These are phyloP conservation scores for Platyrinchus mystaceus DNA, from an alignment of 2,797 vertebrate species.

Conservation along the genomic window DNA sequence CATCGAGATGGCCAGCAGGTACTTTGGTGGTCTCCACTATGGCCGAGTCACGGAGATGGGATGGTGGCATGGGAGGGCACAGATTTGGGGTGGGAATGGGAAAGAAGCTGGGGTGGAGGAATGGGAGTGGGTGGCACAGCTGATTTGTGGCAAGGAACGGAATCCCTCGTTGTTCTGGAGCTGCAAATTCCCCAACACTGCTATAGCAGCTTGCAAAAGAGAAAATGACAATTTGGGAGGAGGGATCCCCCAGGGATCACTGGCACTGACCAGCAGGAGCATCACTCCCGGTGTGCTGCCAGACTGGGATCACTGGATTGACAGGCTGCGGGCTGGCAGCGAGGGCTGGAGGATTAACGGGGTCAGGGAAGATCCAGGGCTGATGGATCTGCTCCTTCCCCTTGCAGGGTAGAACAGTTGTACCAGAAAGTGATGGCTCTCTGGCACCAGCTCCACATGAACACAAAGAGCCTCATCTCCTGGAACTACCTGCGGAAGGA, in stretches of 20 bases:
- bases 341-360: not conserved
- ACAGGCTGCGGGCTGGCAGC: rapidly evolving
- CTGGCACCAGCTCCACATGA: conserved; percentile 97
- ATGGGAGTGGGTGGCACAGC: not conserved
- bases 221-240: not conserved
- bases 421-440: conserved; percentile 98
- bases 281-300: rapidly evolving
- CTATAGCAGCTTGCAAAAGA: not conserved
- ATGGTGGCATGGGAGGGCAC: not conserved
- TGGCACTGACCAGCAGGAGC: not conserved
- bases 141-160: not conserved
- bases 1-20: conserved; percentile 91
- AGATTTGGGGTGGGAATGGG: not conserved
- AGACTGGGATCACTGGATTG: not conserved
- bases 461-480: conserved; percentile 95
- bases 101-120: not conserved
- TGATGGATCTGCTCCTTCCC: not conserved
- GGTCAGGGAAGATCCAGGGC: not conserved
- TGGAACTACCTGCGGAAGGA: conserved; percentile 95
- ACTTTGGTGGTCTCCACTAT: not conserved
- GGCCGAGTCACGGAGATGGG: not conserved
- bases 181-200: not conserved
- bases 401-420: conserved; percentile 87
- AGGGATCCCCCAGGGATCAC: not conserved
- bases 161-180: not conserved